Evolutionary conservation across 2,113 vertebrate genomes (phyloP), one percentile per base, ranked within the genome.

Genomic region (Rhinoderma darwinii): DNA sequence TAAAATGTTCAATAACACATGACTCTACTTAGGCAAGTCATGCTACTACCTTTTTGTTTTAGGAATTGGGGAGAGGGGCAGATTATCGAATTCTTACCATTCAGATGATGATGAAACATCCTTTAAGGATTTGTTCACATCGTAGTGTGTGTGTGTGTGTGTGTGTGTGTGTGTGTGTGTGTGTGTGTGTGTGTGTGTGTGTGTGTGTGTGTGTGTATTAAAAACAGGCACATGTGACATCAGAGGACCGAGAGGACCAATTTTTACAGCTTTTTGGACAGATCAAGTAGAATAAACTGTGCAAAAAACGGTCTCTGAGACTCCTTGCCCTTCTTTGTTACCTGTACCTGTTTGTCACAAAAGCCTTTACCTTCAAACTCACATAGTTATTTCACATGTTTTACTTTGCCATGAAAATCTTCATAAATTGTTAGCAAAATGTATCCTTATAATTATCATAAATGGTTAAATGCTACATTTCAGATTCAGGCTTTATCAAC

Each of bases 291-390:
- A n/a, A n/a, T n/a, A 61, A 12, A 61, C 7, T 17, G n/a, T 7
- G 25, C 9, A 61, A 27, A 27, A 35, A 17, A 25, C 22, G n/a
- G 56, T 22, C 25, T 59, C 7, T 25, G n/a, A 35, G 5, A 18
- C 14, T 11, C 27, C 27, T 66, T 7, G n/a, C n/a, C n/a, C n/a
- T n/a, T n/a, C n/a, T n/a, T n/a, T 25, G 37, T 37, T 37, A 25
- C 25, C 20, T 22, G 37, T 25, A 72, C 20, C 18, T 72, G 68
- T 72, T 72, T 72, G 0, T 72, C 39, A 11, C n/a, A n/a, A n/a
- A n/a, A n/a, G 68, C n/a, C n/a, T n/a, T n/a, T n/a, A n/a, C 68
- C 68, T 72, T 39, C 39, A 70, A 66, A 68, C 15, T 32, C 63
- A 14, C 44, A 47, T 47, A 11, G 2, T 47, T 6, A 11, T 66